phyloP scores from a whole-genome alignment of 2,888 invertebrate species.

The Pandemis corylana region DNA sequence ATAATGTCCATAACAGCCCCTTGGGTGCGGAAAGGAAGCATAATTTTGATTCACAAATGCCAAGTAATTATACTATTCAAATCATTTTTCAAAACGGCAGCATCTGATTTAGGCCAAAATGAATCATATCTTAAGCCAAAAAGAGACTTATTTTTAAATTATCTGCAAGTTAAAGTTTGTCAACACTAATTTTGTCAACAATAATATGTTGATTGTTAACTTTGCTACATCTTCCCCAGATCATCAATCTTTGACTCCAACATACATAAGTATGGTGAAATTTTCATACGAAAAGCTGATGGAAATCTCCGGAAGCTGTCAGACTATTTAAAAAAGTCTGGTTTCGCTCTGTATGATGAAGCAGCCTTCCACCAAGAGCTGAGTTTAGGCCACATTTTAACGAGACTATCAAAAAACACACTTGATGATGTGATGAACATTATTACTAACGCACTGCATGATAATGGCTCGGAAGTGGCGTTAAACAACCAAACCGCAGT shows the following conservation, averaged over 20 bases:
- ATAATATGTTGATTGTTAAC: not conserved
- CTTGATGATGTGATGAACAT: conserved; percentile 53
- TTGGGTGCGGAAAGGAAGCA: no score
- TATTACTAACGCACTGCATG: conserved; percentile 43
- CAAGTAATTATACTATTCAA: no score
- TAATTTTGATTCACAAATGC: no score
- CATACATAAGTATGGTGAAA: conserved; percentile 72
- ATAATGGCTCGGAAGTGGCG: conserved; percentile 48
- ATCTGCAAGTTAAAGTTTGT: no score
- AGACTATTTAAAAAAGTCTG: conserved; percentile 52
- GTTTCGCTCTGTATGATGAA: conserved; percentile 56
- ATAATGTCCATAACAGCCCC: no score
- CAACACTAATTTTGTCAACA: no score
- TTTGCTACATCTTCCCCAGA: conserved; percentile 54
- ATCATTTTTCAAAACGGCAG: no score
- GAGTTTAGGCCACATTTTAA: conserved; percentile 55
- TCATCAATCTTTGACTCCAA: conserved; percentile 70
- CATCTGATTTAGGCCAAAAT: not conserved
- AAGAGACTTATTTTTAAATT: not conserved
- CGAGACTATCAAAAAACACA: conserved; percentile 51
- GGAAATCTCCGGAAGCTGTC: conserved; percentile 53
- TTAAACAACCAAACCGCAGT: conserved; percentile 57
- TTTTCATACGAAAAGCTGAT: conserved; percentile 54
- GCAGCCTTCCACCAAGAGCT: conserved; percentile 59
- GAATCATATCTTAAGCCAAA: not conserved